A percentile compares a stretch with the other conserved stretches of the same genome.
Evolutionary conservation across 2,888 invertebrate genomes (phyloP).

Genomic region (Elgonia sp.): DNA sequence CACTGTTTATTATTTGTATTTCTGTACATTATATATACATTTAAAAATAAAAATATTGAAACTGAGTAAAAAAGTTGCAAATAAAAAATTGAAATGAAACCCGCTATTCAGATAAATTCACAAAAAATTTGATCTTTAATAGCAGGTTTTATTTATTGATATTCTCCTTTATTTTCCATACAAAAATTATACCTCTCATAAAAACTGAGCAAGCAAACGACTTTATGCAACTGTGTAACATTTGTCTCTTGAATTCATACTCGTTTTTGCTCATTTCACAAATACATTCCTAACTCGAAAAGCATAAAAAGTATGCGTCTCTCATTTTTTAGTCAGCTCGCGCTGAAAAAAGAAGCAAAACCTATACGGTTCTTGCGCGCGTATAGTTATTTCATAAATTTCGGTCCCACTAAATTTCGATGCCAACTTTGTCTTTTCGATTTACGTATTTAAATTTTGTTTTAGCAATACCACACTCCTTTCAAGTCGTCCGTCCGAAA

Average conservation of each 20-base stretch:
- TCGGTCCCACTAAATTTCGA: slow-evolving; percentile 39
- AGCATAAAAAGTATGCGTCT: slow-evolving; percentile 7
- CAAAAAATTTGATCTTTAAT: no score
- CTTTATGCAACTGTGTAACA: slow-evolving; percentile 22
- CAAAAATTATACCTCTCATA: neutral
- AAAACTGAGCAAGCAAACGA: neutral
- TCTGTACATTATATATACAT: no score
- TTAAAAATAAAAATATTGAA: no score
- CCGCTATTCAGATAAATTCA: no score
- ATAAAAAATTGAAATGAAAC: no score
- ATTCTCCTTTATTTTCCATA: neutral
- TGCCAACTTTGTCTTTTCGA: slow-evolving; percentile 57
- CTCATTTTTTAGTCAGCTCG: slow-evolving; percentile 32
- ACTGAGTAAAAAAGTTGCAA: no score
- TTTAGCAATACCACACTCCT: slow-evolving; percentile 35
- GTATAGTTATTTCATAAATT: slow-evolving; percentile 52
- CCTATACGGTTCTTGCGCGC: neutral
- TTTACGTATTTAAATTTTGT: slow-evolving; percentile 55
- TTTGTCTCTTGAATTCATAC: slow-evolving; percentile 51
- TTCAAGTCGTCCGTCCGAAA: slow-evolving; percentile 36
- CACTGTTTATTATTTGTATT: no score
- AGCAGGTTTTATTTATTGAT: neutral
- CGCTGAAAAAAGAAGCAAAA: slow-evolving; percentile 28
- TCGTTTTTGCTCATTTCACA: slow-evolving; percentile 34
- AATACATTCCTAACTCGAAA: slow-evolving; percentile 36